Percentiles rank a stretch among this genome's conserved stretches.
Evolutionary conservation across 2,888 invertebrate genomes (phyloP).

Genomic region (Rhingia rostrata): DNA sequence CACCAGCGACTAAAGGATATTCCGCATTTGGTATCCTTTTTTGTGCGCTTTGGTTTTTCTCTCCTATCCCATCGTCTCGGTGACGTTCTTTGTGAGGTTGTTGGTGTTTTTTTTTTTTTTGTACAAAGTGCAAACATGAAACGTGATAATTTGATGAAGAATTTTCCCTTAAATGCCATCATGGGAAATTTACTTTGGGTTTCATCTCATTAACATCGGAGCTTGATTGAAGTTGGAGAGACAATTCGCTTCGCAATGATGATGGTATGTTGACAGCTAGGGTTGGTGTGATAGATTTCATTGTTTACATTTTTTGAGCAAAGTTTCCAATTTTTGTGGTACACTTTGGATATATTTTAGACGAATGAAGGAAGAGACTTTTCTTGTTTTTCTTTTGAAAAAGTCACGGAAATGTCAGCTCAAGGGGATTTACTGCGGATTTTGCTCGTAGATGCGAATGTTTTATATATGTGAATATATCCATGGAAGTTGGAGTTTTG

Average conservation of each 20-base stretch:
- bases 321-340: conserved; percentile 5
- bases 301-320: conserved; percentile 32
- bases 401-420: conserved; percentile 1
- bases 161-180: conserved; percentile 67
- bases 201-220: conserved; percentile 63
- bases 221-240: conserved; percentile 54
- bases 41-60: background rate
- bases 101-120: background rate
- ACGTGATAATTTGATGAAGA: conserved; percentile 70
- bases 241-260: conserved; percentile 53
- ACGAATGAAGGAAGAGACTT: background rate
- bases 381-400: background rate
- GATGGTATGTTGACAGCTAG: conserved; percentile 51
- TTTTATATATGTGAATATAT: too few relatives aligned
- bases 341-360: too few relatives aligned
- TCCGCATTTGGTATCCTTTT: background rate
- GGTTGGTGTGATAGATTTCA: conserved; percentile 58
- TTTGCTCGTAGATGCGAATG: too few relatives aligned
- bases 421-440: background rate
- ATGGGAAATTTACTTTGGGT: conserved; percentile 62
- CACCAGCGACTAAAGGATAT: background rate
- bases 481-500: too few relatives aligned
- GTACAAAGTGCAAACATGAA: conserved; percentile 57
- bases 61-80: background rate
- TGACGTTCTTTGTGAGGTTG: background rate